Conservation (phyloP, 1,140 invertebrate species). For the Anastrepha obliqua region DNA sequence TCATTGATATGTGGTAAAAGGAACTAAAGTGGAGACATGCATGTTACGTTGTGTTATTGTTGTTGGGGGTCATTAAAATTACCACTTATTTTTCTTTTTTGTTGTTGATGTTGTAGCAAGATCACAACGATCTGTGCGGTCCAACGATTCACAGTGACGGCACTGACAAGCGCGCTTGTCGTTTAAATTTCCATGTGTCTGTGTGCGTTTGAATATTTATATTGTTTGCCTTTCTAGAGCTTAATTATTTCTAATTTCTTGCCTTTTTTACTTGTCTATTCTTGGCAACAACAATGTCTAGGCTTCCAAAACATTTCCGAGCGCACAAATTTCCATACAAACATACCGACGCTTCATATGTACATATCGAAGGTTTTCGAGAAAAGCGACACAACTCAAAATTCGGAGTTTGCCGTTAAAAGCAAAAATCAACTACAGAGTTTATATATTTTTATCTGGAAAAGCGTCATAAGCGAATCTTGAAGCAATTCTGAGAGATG, state of each 20-base stretch:
- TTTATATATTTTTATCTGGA: too few relatives aligned
- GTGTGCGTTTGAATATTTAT: not conserved
- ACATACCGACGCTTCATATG: not conserved
- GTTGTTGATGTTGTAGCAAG: not conserved
- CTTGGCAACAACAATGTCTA: not conserved
- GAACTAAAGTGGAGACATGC: not conserved
- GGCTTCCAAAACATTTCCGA: too few relatives aligned
- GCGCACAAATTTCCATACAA: constrained; percentile 15
- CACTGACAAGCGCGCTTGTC: not conserved
- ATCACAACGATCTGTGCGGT: not conserved
- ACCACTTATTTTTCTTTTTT: not conserved
- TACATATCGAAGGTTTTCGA: too few relatives aligned
- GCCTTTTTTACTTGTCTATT: not conserved
- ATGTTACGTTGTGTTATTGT: not conserved
- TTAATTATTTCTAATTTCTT: constrained; percentile 36
- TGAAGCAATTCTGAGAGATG: too few relatives aligned
- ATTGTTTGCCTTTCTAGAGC: constrained; percentile 10
- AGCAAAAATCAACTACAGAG: too few relatives aligned
- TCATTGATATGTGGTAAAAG: constrained; percentile 11
- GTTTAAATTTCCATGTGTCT: not conserved
- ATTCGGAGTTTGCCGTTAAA: too few relatives aligned
- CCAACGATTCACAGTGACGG: constrained; percentile 8
- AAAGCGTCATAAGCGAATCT: too few relatives aligned
- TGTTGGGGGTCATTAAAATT: not conserved
- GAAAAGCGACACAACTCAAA: too few relatives aligned